phyloP scores from a whole-genome alignment of 2,888 invertebrate genomes.

The Eupithecia dodoneata region DNA sequence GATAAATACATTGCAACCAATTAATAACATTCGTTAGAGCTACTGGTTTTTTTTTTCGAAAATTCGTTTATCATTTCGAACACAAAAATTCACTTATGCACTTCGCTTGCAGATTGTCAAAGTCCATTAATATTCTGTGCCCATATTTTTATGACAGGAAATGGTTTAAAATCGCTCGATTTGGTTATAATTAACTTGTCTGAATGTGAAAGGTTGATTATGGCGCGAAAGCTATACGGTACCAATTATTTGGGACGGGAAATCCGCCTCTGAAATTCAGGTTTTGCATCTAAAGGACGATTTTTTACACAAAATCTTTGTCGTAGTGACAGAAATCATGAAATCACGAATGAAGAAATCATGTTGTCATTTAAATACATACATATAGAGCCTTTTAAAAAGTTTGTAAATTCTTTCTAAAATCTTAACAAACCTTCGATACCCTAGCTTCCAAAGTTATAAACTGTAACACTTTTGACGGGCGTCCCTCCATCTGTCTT shows the following conservation, averaged over 20 bases:
- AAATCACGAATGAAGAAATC: no score
- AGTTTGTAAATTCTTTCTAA: no score
- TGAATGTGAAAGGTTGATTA: conserved; percentile 43
- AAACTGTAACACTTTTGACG: no score
- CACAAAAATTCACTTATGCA: not conserved
- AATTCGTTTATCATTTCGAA: not conserved
- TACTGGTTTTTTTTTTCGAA: not conserved
- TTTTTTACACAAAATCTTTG: not conserved
- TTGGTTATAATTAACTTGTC: conserved; percentile 41
- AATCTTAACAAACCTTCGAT: no score
- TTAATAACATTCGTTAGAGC: not conserved
- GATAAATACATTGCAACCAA: not conserved
- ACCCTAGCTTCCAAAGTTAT: no score
- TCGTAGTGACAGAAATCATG: not conserved
- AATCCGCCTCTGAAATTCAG: conserved; percentile 41
- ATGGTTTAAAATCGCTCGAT: conserved; percentile 30
- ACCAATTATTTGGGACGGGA: conserved; percentile 37
- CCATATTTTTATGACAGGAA: conserved; percentile 33
- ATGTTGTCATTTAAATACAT: no score
- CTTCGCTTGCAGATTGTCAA: not conserved
- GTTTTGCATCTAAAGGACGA: conserved; percentile 8
- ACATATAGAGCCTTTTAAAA: no score
- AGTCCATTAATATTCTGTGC: conserved; percentile 13
- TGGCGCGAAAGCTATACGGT: conserved; percentile 38
- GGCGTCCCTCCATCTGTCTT: no score